Percentiles rank a stretch among this genome's conserved stretches.
These are phyloP conservation scores for Edolisoma coerulescens DNA, from an alignment of 2,113 vertebrate species.

Conservation along the genomic window DNA sequence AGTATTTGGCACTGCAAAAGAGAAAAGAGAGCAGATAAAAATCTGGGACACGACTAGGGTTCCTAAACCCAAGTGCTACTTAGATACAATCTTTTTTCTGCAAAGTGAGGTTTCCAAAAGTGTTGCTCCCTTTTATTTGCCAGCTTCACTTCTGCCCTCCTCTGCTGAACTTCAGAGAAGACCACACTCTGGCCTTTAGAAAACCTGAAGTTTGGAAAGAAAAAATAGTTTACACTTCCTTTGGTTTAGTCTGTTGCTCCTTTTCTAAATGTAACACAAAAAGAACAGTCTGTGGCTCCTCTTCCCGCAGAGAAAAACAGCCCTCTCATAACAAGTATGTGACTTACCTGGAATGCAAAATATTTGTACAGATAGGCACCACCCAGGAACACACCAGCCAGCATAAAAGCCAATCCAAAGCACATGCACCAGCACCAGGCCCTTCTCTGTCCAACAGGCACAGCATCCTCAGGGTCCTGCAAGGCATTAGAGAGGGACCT, in stretches of 20 bases:
- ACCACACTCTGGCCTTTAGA: not conserved
- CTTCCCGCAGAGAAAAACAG: not conserved
- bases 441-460: constrained; percentile 78
- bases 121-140: not conserved
- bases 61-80: not conserved
- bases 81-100: not conserved
- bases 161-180: not conserved
- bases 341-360: constrained; percentile 83
- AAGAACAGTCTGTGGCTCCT: not conserved
- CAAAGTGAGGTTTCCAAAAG: not conserved
- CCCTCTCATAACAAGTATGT: not conserved
- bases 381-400: constrained; percentile 90
- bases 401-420: constrained; percentile 90
- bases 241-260: not conserved
- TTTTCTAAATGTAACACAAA: not conserved
- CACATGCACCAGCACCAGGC: constrained; percentile 98
- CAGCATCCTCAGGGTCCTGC: constrained; percentile 84
- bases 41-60: not conserved
- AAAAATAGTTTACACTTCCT: not conserved
- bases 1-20: not conserved
- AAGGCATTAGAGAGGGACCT: not conserved
- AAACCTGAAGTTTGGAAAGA: not conserved
- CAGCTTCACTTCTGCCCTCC: not conserved
- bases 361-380: constrained; percentile 91
- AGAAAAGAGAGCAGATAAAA: not conserved